phyloP scores from a whole-genome alignment of 2,113 vertebrate genomes.

The Silurus meridionalis region DNA sequence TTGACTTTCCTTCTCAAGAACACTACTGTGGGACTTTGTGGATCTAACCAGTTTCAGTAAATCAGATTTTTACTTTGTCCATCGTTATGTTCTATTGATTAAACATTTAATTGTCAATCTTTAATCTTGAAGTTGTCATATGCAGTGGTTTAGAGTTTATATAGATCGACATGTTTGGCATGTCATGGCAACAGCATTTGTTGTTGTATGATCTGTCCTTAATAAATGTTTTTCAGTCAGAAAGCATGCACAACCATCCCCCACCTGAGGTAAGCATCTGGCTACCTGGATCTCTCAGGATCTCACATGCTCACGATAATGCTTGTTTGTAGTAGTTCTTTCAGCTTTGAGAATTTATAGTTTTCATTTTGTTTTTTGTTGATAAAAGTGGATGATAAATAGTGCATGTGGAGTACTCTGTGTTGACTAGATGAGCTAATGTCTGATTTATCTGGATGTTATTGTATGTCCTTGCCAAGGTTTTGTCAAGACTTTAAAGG shows the following conservation, averaged over 20 bases:
- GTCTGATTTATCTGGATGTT: neutral
- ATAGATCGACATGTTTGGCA: conserved; percentile 4
- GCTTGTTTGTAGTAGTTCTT: neutral
- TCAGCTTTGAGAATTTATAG: conserved; percentile 5
- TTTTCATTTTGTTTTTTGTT: conserved; percentile 12
- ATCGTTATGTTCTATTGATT: neutral
- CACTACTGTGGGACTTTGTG: neutral
- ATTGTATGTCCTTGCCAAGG: conserved; percentile 8
- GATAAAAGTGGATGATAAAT: conserved; percentile 5
- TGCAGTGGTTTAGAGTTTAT: neutral
- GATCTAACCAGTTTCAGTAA: conserved; percentile 1
- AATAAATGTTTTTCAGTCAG: conserved; percentile 30
- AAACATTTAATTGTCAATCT: conserved; percentile 22
- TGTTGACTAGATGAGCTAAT: neutral
- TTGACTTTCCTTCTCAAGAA: neutral
- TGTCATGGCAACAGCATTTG: conserved; percentile 29
- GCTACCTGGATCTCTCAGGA: neutral
- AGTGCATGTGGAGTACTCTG: conserved; percentile 2
- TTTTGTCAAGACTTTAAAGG: neutral
- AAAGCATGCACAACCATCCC: neutral
- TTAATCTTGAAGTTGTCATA: neutral
- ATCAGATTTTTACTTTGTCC: neutral
- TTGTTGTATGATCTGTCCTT: conserved; percentile 24
- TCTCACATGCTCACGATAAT: neutral
- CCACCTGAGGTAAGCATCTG: neutral